Base-by-base conservation (phyloP, 2,888 invertebrate species). In the Troilus luridus region DNA sequence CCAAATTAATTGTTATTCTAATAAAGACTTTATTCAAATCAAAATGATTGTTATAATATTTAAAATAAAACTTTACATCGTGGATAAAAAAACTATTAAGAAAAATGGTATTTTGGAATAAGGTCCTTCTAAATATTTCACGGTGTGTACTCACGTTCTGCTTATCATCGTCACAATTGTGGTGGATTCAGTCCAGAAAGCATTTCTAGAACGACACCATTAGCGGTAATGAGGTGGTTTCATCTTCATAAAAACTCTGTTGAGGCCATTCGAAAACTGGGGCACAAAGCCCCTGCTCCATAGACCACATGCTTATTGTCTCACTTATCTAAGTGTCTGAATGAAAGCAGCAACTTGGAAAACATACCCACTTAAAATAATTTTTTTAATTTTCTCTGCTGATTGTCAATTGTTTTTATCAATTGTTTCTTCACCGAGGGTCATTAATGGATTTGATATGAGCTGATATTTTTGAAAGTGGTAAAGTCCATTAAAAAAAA, bases 241-340 rank as follows among this genome's bases (percentile, higher is more conserved):
- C 72, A 77, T 77, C 72, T 77, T 77, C 72, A 77, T 77, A 77
- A 77, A 77, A 77, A 41, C 27, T 27, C 72, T 17, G 72, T 77
- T 77, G 72, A 41, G 72, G 17, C 6, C 27, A 19, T 41, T 77
- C 72, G 7, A 41, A 77, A 77, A 77, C 21, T 77, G 41, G 72
- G 72, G 72, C 41, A 77, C 41, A 41, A 77, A 41, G 10, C 0
- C 17, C 7, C 21, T 19, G 72, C 3, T 77, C 24, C 27, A 17
- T 41, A 77, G 12, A 24, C 11, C 72, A 12, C 9, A 27, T 12
- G 72, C 17, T 77, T 77, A 77, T 77, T 77, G 72, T 77, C 41
- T 24, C 6, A 14, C 12, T 24, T 67, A 24, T 64, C 11, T n/a
- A n/a, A 0, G 3, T 9, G 5, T 64, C 64, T n/a, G n/a, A 21